These are phyloP conservation scores for Athripsodes cinereus DNA, from an alignment of 2,888 invertebrate species.

Conservation along the genomic window DNA sequence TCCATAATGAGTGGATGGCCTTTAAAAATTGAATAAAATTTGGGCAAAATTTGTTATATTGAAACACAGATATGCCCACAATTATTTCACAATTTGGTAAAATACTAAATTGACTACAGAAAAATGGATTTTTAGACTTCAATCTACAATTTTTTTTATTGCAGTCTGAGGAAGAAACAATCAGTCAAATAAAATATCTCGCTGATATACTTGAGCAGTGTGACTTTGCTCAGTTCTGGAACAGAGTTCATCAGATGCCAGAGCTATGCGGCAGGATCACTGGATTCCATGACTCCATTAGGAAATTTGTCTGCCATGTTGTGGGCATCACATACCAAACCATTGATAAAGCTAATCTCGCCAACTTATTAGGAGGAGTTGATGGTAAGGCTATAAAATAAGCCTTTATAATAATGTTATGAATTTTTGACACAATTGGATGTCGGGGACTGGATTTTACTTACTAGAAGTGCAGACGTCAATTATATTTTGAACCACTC, in stretches of 20 bases:
- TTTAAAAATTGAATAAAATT: too few relatives aligned
- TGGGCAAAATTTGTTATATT: too few relatives aligned
- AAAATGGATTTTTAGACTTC: too few relatives aligned
- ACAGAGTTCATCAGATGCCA: slow-evolving; percentile 66
- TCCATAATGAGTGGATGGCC: too few relatives aligned
- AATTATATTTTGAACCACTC: too few relatives aligned
- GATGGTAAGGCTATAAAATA: slow-evolving; percentile 56
- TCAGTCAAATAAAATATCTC: slow-evolving; percentile 80
- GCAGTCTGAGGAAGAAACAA: slow-evolving; percentile 77
- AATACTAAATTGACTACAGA: too few relatives aligned
- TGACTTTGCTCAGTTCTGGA: slow-evolving; percentile 90
- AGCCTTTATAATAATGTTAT: too few relatives aligned
- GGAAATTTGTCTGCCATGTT: slow-evolving; percentile 96
- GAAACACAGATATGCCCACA: too few relatives aligned
- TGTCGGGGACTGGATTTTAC: too few relatives aligned
- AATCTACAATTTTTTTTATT: slow-evolving; percentile 24
- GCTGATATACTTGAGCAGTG: slow-evolving; percentile 91
- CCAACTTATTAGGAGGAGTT: slow-evolving; percentile 82
- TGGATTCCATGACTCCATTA: slow-evolving; percentile 91
- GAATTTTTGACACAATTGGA: too few relatives aligned
- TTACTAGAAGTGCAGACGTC: too few relatives aligned
- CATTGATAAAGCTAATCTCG: slow-evolving; percentile 74
- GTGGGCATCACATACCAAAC: slow-evolving; percentile 96
- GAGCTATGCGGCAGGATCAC: slow-evolving; percentile 71
- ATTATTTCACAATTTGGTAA: too few relatives aligned